Conservation (phyloP, 2,113 vertebrate genomes). For the Nyctibius bracteatus region DNA sequence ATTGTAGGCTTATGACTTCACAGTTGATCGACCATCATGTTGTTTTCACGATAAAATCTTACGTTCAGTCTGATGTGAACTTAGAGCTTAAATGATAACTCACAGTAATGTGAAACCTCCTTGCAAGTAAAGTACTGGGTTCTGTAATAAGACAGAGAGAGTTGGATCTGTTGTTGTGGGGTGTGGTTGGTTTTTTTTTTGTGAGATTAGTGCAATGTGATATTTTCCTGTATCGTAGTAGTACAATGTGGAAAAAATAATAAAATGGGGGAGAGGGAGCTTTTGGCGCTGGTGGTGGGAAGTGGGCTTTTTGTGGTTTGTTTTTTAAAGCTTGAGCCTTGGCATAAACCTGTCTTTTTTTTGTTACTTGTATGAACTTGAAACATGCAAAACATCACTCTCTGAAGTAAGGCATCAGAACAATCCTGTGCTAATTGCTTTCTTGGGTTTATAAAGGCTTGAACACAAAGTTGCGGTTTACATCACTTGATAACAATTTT, state of each 20-base stretch:
- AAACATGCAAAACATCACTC: neutral
- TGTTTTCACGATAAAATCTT: neutral
- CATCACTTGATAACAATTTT: slow-evolving; percentile 1
- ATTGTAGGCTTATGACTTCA: neutral
- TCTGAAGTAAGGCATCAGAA: neutral
- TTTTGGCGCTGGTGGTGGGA: neutral
- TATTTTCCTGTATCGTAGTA: neutral
- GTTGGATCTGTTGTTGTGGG: neutral
- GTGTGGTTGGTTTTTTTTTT: neutral
- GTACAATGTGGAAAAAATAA: neutral
- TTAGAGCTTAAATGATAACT: neutral
- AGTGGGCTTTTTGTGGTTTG: neutral
- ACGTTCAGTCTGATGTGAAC: fast-evolving
- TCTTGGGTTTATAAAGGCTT: neutral
- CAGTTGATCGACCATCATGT: neutral
- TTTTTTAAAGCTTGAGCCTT: neutral
- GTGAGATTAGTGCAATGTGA: neutral
- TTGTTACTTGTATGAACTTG: neutral
- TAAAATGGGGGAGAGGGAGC: neutral
- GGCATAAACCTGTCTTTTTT: neutral
- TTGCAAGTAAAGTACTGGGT: neutral
- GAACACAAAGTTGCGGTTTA: slow-evolving; percentile 11
- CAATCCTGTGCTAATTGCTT: slow-evolving; percentile 32
- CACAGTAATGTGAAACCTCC: neutral
- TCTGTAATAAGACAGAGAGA: neutral